These are phyloP conservation scores for Adineta ricciae DNA, from an alignment of 2,888 invertebrate species.

Conservation along the genomic window DNA sequence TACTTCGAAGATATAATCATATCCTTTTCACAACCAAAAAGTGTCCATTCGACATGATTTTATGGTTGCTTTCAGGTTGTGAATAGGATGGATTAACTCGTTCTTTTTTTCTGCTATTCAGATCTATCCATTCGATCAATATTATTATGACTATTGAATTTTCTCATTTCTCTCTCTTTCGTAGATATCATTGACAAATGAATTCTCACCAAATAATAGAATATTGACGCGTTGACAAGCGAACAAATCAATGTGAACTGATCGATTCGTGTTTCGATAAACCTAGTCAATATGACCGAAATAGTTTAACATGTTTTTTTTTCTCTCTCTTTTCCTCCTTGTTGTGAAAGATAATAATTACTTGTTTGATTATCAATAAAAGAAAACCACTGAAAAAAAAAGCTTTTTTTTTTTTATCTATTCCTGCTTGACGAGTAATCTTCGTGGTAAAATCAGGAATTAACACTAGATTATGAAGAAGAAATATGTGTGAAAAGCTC, in stretches of 20 bases:
- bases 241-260: background rate
- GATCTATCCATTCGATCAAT: background rate
- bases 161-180: background rate
- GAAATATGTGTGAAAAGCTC: background rate
- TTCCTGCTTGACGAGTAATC: too few species aligned
- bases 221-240: background rate
- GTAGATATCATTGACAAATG: background rate
- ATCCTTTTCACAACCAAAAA: conserved; percentile 21
- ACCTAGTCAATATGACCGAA: background rate
- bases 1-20: background rate
- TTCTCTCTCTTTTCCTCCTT: background rate
- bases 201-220: background rate
- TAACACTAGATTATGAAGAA: background rate
- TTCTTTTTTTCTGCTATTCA: background rate
- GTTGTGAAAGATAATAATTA: background rate
- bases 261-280: background rate
- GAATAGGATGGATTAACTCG: background rate
- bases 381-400: too few species aligned
- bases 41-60: conserved; percentile 16
- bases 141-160: background rate
- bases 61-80: conserved; percentile 18
- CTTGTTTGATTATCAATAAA: background rate
- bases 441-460: background rate
- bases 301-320: background rate
- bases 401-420: too few species aligned